Conservation (phyloP, 2,797 vertebrate species). For the Micrastur ruficollis region DNA sequence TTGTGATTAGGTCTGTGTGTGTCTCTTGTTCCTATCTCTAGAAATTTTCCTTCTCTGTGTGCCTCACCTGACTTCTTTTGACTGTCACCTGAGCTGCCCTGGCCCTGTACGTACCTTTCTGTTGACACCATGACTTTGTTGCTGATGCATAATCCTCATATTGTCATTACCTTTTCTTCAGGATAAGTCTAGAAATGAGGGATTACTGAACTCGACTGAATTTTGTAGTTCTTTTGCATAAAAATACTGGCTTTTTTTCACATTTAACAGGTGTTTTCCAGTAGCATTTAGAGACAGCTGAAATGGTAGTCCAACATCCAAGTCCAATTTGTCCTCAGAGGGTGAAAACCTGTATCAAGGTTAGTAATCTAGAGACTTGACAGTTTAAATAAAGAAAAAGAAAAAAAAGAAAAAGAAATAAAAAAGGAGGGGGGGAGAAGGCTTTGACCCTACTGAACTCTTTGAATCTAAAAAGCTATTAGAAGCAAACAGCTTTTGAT, state of each 20-base stretch:
- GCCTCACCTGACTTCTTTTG: background rate
- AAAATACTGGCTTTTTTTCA: background rate
- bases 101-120: background rate
- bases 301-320: background rate
- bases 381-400: background rate
- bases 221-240: background rate
- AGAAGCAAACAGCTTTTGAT: conserved; percentile 18
- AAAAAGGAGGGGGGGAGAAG: background rate
- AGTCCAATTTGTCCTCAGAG: background rate
- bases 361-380: background rate
- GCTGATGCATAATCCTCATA: background rate
- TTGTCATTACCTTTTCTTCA: background rate
- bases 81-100: background rate
- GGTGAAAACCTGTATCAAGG: background rate
- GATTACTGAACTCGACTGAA: background rate
- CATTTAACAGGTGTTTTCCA: background rate
- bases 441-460: background rate
- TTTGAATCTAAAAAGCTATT: background rate
- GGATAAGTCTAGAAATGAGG: background rate
- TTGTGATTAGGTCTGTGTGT: background rate
- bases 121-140: background rate
- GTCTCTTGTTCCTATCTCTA: background rate
- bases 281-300: background rate
- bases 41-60: background rate
- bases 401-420: background rate